Base-by-base conservation (phyloP, 35 echinoderm and acorn worm genomes). In the Lytechinus variegatus region DNA sequence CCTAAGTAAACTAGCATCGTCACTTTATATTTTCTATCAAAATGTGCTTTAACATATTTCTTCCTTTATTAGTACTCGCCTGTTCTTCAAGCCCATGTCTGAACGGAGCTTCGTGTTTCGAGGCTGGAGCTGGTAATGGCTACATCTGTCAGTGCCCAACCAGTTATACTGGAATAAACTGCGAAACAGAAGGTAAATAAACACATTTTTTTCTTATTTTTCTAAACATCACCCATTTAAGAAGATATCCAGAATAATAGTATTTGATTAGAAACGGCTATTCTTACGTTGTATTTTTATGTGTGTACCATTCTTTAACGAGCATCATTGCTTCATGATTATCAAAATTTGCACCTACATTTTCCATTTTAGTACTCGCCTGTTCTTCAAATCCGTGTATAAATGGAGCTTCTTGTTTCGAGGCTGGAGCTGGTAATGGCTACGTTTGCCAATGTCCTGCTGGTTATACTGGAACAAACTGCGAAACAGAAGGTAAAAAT, bases 321-420 rank as follows among this genome's bases (percentile, higher is more conserved):
- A 44, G 33, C 33, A 44, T 0, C 2, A 2, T 44, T 44, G 0
- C 33, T 44, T 44, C 2, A 2, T 44, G 33, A 44, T 44, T 44
- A 44, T 44, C 56, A 58, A 13, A 11, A 13, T 11, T 58, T 58
- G 5, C 1, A 9, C 9, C 56, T 9, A 58, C 56, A 9, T 8
- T 9, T 11, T 58, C 5, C 9, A 9, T 58, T 9, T 9, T 14
- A 89, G 87, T 89, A 52, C 27, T 88, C 27, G 19, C 28, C 1
- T 89, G 87, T 89, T 89, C 87, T 89, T 89, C 88, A 54, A 90
- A 95, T 58, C 96, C 94, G 14, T 99, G 98, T 56, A 29, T 95
- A 52, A 99, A 99, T 94, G 96, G 97, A n/a, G 98, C 97, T 54
- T 8, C 53, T 8, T 99, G 98, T 94, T 5, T 97, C 4, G 92